Evolutionary conservation across 2,797 vertebrate genomes (phyloP), one percentile per base, ranked within the genome.

Genomic region (Anniella stebbinsi): DNA sequence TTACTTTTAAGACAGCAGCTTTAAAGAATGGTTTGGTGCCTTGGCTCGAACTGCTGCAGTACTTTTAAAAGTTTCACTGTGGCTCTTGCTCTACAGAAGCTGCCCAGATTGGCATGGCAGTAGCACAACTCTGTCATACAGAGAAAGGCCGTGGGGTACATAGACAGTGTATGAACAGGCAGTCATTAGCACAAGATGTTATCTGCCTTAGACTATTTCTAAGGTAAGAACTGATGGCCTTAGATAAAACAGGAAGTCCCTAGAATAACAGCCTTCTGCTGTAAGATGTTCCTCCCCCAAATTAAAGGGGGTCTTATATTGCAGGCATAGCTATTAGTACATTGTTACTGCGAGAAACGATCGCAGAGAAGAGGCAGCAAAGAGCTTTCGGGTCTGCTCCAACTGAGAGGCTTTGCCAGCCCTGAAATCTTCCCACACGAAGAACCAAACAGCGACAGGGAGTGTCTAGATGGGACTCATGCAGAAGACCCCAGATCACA

Each of bases 1-100:
- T 15, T 88, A 90, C 94, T 76, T 94, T 45, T 91, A 93, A 94
- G 89, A 92, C 90, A 91, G 77, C 76, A 45, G 75, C 23, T 0
- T 84, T 87, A 80, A 67, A 91, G 48, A 72, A 51, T 86, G 0
- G 33, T 41, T 51, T 25, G 3, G 87, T 91, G 73, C 8, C 93
- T 48, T 18, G 57, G 45, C 77, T 63, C 86, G 18, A 51, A 66
- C 10, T 0, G n/a, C 67, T 63, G 41, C 15, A 60, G 23, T 1
- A 8, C 88, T 67, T 11, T 45, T 2, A 5, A 66, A 41, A 77
- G 60, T 0, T 7, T 69, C 75, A 51, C 1, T 10, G 3, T 75
- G 48, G 25, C 78, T 60, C 60, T 23, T 21, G 60, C 60, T 66
- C 4, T 75, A 54, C 11, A 36, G 69, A 60, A 23, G 25, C 80